Evolutionary conservation across 1,140 invertebrate genomes (phyloP).

Genomic region (Rhynchophorus ferrugineus): DNA sequence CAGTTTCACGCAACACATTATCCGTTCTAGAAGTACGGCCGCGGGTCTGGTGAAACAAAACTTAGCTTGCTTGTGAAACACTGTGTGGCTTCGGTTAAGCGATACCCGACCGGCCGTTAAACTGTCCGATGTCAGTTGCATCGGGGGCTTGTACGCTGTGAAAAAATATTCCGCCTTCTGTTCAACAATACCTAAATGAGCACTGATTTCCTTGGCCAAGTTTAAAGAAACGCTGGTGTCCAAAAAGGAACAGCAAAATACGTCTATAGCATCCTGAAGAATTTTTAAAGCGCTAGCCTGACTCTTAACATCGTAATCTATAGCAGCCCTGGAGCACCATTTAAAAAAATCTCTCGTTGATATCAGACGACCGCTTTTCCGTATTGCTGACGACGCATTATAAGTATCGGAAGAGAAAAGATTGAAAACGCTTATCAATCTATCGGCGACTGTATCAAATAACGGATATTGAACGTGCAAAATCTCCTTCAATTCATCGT

Average conservation of each 20-base stretch:
- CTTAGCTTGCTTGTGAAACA: conserved; percentile 45
- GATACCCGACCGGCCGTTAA: conserved; percentile 31
- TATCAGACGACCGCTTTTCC: conserved; percentile 54
- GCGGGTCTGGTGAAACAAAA: conserved; percentile 79
- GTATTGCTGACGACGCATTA: conserved; percentile 23
- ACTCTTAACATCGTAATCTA: conserved; percentile 67
- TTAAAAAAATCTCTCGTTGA: conserved; percentile 88
- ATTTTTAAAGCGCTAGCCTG: conserved; percentile 67
- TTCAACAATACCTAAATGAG: conserved; percentile 75
- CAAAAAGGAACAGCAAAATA: conserved; percentile 74
- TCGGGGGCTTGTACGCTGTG: conserved; percentile 68
- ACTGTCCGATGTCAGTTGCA: conserved; percentile 44
- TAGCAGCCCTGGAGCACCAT: conserved; percentile 73
- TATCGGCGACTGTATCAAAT: conserved; percentile 64
- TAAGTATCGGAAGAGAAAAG: conserved; percentile 55
- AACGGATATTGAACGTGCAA: conserved; percentile 62
- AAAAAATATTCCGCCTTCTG: conserved; percentile 77
- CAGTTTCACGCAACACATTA: conserved; percentile 71
- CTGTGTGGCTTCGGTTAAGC: conserved; percentile 34
- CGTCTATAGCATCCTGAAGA: conserved; percentile 85
- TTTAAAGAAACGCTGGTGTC: conserved; percentile 54
- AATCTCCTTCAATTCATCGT: conserved; percentile 61
- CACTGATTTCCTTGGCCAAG: conserved; percentile 66
- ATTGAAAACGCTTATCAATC: conserved; percentile 78
- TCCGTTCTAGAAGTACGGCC: conserved; percentile 74